Conservation (phyloP, 2,888 invertebrate species). For the Drosophila greeni region DNA sequence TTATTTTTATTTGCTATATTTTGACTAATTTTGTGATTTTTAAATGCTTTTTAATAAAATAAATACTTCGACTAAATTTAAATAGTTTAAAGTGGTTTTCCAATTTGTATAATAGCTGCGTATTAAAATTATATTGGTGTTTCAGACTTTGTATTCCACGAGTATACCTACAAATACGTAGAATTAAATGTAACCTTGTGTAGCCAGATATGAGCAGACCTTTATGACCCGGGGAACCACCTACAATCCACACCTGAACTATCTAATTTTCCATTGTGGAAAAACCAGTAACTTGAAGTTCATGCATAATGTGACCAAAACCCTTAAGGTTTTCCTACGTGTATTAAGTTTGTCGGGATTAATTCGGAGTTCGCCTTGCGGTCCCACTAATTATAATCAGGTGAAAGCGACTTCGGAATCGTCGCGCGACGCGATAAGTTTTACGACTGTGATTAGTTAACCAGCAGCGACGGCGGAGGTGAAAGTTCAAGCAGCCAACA, state of each 20-base stretch:
- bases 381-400: constrained; percentile 16
- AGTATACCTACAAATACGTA: background rate
- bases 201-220: background rate
- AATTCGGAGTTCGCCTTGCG: background rate
- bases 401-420: constrained; percentile 37
- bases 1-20: background rate
- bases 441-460: constrained; percentile 47
- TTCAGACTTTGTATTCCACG: background rate
- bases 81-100: too few species aligned
- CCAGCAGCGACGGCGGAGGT: constrained; percentile 44
- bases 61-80: too few species aligned
- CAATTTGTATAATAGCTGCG: background rate
- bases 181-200: background rate
- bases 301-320: background rate
- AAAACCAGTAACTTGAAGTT: constrained; percentile 1
- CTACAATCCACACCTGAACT: background rate
- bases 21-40: too few species aligned
- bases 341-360: background rate
- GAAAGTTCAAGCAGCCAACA: constrained; percentile 60
- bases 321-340: background rate
- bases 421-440: constrained; percentile 35
- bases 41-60: too few species aligned
- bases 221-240: background rate
- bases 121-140: background rate
- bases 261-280: background rate